Conservation (phyloP, 2,888 invertebrate genomes). For the Aporophyla lueneburgensis region DNA sequence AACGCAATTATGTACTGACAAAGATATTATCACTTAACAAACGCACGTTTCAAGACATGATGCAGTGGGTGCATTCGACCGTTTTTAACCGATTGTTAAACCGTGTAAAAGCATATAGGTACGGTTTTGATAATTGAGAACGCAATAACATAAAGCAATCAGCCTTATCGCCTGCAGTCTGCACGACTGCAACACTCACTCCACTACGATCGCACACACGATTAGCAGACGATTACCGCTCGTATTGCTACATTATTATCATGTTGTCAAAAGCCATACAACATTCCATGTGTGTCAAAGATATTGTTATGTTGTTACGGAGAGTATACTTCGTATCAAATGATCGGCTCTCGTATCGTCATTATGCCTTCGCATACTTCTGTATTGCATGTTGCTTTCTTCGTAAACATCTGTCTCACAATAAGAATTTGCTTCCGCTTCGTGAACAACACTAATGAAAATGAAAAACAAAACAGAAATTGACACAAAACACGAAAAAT, state of each 20-base stretch:
- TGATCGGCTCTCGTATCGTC: neutral
- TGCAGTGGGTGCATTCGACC: constrained; percentile 28
- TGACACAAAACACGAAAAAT: neutral
- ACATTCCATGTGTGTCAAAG: constrained; percentile 9
- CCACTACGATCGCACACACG: constrained; percentile 34
- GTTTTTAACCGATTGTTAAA: constrained; percentile 46
- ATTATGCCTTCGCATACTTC: neutral
- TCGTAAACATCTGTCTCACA: neutral
- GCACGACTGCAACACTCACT: constrained; percentile 39
- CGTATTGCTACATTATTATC: constrained; percentile 26
- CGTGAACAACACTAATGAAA: constrained; percentile 3
- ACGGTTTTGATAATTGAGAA: constrained; percentile 63
- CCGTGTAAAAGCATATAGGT: constrained; percentile 43
- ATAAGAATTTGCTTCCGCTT: constrained; percentile 20
- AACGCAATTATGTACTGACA: neutral
- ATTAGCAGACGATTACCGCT: constrained; percentile 40
- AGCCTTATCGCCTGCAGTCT: constrained; percentile 56
- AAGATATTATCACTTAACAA: constrained; percentile 21
- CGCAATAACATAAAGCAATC: constrained; percentile 64
- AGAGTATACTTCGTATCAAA: constrained; percentile 7
- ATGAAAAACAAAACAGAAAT: neutral
- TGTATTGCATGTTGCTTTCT: neutral
- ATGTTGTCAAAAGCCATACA: constrained; percentile 22
- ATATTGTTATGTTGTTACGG: constrained; percentile 3
- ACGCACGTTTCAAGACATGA: constrained; percentile 47